Evolutionary conservation across 2,888 invertebrate genomes (phyloP).

Genomic region (Ophion ellenae): DNA sequence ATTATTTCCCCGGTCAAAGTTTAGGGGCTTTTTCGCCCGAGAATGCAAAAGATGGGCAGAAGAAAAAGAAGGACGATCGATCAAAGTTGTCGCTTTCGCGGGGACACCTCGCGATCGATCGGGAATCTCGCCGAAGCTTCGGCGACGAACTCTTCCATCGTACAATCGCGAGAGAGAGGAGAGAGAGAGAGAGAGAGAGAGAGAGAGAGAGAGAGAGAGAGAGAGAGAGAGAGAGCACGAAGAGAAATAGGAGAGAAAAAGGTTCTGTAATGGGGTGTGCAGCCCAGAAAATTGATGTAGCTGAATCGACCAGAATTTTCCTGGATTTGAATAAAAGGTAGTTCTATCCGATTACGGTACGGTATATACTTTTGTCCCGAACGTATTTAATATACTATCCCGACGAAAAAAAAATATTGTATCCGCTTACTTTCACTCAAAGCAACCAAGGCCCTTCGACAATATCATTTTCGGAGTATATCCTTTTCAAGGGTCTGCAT

Average conservation of each 20-base stretch:
- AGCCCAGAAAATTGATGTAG: constrained; percentile 29
- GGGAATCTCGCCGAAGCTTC: constrained; percentile 4
- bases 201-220: constrained; percentile 17
- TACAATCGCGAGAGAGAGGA: background rate
- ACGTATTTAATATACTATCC: too few species aligned
- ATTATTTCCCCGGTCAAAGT: background rate
- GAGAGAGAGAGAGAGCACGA: constrained; percentile 10
- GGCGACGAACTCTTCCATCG: background rate
- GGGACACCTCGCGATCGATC: constrained; percentile 10
- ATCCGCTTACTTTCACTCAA: too few species aligned
- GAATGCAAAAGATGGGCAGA: background rate
- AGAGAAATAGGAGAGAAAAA: constrained; percentile 32
- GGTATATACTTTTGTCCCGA: too few species aligned
- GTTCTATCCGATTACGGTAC: background rate
- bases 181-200: background rate
- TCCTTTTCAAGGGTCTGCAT: too few species aligned
- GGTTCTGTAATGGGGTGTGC: constrained; percentile 26
- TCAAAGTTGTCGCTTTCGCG: constrained; percentile 31
- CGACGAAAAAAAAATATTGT: too few species aligned
- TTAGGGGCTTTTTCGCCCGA: background rate
- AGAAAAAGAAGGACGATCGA: constrained; percentile 16
- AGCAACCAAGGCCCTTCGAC: too few species aligned
- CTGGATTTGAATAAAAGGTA: constrained; percentile 3
- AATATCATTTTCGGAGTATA: too few species aligned
- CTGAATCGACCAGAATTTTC: constrained; percentile 25